Evolutionary conservation across 2,113 vertebrate genomes (phyloP).

Genomic region (Tetrao urogallus): DNA sequence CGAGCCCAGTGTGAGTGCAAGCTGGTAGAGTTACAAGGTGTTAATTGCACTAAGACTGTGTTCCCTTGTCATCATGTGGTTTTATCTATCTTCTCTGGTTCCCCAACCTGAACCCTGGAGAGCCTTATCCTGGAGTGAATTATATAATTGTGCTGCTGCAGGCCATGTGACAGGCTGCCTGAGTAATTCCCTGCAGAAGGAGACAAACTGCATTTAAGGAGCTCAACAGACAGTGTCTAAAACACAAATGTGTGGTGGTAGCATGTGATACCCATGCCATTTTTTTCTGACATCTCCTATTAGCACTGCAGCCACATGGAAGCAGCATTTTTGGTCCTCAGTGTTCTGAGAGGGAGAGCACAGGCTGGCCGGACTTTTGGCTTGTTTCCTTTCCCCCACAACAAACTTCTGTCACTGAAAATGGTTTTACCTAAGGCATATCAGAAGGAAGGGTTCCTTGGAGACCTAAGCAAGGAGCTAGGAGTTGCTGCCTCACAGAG

Average conservation of each 20-base stretch:
- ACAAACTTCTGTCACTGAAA: constrained; percentile 22
- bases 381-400: constrained; percentile 24
- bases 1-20: background rate
- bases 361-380: background rate
- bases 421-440: background rate
- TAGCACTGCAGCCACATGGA: background rate
- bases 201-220: constrained; percentile 75
- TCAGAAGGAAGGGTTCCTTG: background rate
- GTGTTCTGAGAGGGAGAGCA: background rate
- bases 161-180: constrained; percentile 65
- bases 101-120: background rate
- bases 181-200: constrained; percentile 77
- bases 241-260: background rate
- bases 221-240: constrained; percentile 59
- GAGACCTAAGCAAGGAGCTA: constrained; percentile 13
- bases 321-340: background rate
- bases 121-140: constrained; percentile 50
- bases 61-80: background rate
- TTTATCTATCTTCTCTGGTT: background rate
- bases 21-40: background rate
- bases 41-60: background rate
- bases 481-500: background rate
- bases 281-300: background rate
- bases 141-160: constrained; percentile 67
- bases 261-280: background rate